Conservation (phyloP, 2,797 vertebrate genomes). For the Remorina albescens region DNA sequence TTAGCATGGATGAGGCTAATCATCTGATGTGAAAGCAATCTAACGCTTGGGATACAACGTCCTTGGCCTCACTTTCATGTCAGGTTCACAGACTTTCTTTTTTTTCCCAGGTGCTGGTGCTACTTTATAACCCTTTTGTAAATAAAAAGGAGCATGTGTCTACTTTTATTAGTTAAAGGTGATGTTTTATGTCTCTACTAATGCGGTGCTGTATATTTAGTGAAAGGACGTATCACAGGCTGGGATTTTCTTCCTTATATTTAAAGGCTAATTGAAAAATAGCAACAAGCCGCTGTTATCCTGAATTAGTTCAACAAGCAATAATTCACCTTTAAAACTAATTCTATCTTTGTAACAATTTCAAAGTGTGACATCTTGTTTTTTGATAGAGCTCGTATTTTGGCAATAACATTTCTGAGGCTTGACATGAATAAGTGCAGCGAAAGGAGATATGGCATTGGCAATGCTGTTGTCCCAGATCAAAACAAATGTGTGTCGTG, state of each 20-base stretch:
- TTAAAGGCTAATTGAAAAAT: slow-evolving; percentile 11
- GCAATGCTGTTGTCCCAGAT: slow-evolving; percentile 62
- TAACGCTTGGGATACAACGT: slow-evolving; percentile 93
- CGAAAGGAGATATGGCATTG: slow-evolving; percentile 43
- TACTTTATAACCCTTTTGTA: slow-evolving; percentile 45
- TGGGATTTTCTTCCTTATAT: background rate
- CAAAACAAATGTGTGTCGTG: slow-evolving; percentile 67
- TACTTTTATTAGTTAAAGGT: slow-evolving; percentile 29
- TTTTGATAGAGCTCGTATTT: slow-evolving; percentile 42
- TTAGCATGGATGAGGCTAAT: slow-evolving; percentile 97
- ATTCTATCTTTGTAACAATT: slow-evolving; percentile 24
- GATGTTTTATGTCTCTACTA: slow-evolving; percentile 12
- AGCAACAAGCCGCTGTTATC: background rate
- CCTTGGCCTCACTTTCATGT: slow-evolving; percentile 95
- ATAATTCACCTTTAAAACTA: slow-evolving; percentile 9
- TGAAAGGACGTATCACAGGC: background rate
- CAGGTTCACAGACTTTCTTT: slow-evolving; percentile 81
- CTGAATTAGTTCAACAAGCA: slow-evolving; percentile 4
- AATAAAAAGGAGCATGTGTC: slow-evolving; percentile 63
- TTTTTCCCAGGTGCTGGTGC: slow-evolving; percentile 74
- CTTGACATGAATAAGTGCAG: slow-evolving; percentile 55
- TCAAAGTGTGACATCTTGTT: slow-evolving; percentile 50
- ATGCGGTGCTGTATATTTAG: slow-evolving; percentile 2
- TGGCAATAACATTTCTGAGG: slow-evolving; percentile 39
- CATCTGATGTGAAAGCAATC: slow-evolving; percentile 97